Conservation (phyloP, 2,888 invertebrate species). For the Galerucella nymphaeae region DNA sequence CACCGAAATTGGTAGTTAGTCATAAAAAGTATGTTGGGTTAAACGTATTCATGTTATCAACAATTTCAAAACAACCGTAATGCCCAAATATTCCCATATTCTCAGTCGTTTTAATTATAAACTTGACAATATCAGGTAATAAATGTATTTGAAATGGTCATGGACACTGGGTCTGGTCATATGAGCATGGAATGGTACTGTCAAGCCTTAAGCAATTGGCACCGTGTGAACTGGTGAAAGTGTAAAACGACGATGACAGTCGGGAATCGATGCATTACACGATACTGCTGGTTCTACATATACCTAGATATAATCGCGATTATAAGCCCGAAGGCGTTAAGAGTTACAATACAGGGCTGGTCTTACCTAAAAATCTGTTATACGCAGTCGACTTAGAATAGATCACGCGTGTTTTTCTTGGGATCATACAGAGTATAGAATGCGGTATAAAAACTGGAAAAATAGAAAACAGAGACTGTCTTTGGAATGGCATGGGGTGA, state of each 20-base stretch:
- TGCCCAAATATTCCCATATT: too few relatives aligned
- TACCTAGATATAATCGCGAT: constrained; percentile 55
- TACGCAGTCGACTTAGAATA: too few relatives aligned
- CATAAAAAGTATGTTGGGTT: background rate
- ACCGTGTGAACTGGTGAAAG: constrained; percentile 62
- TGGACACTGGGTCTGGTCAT: constrained; percentile 9
- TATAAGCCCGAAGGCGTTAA: constrained; percentile 49
- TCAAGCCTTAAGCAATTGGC: constrained; percentile 45
- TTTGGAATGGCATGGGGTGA: too few relatives aligned
- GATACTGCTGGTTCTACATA: constrained; percentile 42
- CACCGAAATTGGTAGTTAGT: background rate
- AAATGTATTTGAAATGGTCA: constrained; percentile 10
- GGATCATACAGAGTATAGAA: too few relatives aligned
- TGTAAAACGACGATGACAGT: constrained; percentile 60
- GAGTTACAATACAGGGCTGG: constrained; percentile 33
- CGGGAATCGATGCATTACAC: constrained; percentile 46
- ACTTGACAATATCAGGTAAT: background rate
- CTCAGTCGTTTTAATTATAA: background rate
- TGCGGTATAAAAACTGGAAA: too few relatives aligned
- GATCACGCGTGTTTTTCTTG: too few relatives aligned
- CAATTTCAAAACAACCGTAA: too few relatives aligned
- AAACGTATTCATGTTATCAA: too few relatives aligned
- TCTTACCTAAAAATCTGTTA: too few relatives aligned
- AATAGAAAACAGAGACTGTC: too few relatives aligned
- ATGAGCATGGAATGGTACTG: constrained; percentile 48